These are phyloP conservation scores for Adelges cooleyi DNA, from an alignment of 1,140 invertebrate genomes.

Conservation along the genomic window DNA sequence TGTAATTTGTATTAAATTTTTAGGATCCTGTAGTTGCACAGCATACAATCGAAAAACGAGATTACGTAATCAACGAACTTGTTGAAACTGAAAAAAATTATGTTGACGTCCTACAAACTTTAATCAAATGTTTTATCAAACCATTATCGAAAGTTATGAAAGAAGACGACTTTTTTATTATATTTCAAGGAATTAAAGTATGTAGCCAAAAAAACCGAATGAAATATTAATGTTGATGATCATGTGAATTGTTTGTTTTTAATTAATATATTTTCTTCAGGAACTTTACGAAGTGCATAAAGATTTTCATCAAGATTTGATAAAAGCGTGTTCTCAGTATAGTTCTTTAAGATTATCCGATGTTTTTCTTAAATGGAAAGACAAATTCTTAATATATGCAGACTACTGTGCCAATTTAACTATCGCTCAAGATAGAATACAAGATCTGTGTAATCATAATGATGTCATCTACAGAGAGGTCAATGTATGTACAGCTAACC, in stretches of 20 bases:
- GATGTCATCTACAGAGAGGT: constrained; percentile 48
- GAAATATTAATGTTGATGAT: background rate
- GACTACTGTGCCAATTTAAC: constrained; percentile 91
- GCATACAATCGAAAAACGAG: constrained; percentile 60
- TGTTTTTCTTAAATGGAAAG: constrained; percentile 80
- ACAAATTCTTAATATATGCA: constrained; percentile 85
- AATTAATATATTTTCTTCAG: constrained; percentile 39
- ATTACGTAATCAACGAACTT: constrained; percentile 90
- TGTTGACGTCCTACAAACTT: constrained; percentile 80
- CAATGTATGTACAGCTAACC: constrained; percentile 38
- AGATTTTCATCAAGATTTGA: constrained; percentile 66
- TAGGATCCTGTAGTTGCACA: constrained; percentile 43
- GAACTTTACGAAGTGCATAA: constrained; percentile 77
- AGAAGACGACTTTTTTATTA: constrained; percentile 59
- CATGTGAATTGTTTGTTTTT: background rate
- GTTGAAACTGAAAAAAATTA: constrained; percentile 96
- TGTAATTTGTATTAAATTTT: too few relatives aligned
- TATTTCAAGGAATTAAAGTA: constrained; percentile 85
- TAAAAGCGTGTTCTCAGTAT: constrained; percentile 50
- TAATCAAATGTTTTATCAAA: constrained; percentile 67
- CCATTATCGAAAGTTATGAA: constrained; percentile 60
- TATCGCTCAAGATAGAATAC: constrained; percentile 60
- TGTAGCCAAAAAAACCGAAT: constrained; percentile 31
- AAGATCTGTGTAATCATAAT: constrained; percentile 56
- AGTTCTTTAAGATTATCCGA: constrained; percentile 46